Base-by-base conservation (phyloP, 2,113 vertebrate genomes). In the Fulica atra region DNA sequence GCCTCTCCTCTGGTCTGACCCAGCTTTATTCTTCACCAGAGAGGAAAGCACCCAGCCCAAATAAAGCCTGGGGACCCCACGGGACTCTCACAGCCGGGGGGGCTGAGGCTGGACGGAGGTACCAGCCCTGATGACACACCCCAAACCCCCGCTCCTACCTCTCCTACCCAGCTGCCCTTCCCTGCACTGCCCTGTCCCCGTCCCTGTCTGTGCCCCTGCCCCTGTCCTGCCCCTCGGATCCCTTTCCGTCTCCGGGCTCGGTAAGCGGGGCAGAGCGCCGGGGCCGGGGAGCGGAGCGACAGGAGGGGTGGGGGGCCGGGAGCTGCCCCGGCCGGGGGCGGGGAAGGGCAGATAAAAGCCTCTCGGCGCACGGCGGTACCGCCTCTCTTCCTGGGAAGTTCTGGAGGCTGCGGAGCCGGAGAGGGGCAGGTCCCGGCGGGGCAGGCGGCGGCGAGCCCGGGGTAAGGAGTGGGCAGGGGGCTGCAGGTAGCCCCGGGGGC, bases 61-160 rank as follows among this genome's bases (percentile, higher is more conserved):
- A 12, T 2, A 10, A 26, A 51, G 20, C 0, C 33, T 1, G 74
- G 31, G 40, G 35, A 23, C 23, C 1, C 61, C 13, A 1, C 1
- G 35, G 40, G 74, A 4, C 31, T 7, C 21, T 17, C 2, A 2
- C 44, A n/a, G 74, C 31, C 1, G 35, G 81, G 50, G 10, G n/a
- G 29, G 57, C 72, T 13, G 85, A 6, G 51, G 73, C 38, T 48
- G 81, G 69, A 6, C 4, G 78, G 60, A 28, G 74, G 51, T 6
- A 9, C 50, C 51, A 16, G 78, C 78, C 28, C 16, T 11, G 33
- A 63, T 8, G 48, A 10, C 63, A 4, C 28, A 0, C 48, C 36
- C 21, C 73, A 0, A 23, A 5, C 4, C 6, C 18, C 28, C 2
- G 26, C 4, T 33, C 21, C 24, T 10, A 1, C 6, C 36, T 53